Conservation (phyloP, 2,888 invertebrate genomes). For the Cancer borealis region DNA sequence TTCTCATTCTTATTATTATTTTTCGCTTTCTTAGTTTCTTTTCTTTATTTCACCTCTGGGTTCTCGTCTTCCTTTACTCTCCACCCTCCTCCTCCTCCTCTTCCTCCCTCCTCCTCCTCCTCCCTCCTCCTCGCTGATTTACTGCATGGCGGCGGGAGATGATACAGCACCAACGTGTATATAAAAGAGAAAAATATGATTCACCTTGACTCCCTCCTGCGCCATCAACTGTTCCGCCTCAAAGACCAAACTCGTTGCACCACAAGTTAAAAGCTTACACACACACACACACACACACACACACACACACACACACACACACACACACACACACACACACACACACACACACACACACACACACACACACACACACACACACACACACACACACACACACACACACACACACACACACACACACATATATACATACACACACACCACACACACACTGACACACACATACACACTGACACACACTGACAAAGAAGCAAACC, state of each 20-base stretch:
- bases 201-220: neutral
- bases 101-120: neutral
- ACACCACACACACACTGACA: slow-evolving; percentile 33
- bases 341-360: slow-evolving; percentile 32
- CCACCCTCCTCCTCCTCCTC: neutral
- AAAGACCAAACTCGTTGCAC: neutral
- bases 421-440: too few relatives aligned
- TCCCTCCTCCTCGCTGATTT: neutral
- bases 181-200: slow-evolving; percentile 24
- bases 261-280: neutral
- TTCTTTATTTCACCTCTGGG: neutral
- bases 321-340: slow-evolving; percentile 6
- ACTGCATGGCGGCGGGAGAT: neutral
- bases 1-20: too few relatives aligned
- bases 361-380: neutral
- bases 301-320: neutral
- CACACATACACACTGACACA: neutral
- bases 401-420: neutral
- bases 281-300: neutral
- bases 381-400: neutral
- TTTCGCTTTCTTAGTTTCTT: neutral
- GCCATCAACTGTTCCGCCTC: neutral
- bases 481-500: neutral
- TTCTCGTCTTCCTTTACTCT: neutral
- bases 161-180: neutral